A percentile compares a stretch with the other conserved stretches of the same genome.
phyloP scores from a whole-genome alignment of 2,888 invertebrate species.

The Ypsolopha scabrella region DNA sequence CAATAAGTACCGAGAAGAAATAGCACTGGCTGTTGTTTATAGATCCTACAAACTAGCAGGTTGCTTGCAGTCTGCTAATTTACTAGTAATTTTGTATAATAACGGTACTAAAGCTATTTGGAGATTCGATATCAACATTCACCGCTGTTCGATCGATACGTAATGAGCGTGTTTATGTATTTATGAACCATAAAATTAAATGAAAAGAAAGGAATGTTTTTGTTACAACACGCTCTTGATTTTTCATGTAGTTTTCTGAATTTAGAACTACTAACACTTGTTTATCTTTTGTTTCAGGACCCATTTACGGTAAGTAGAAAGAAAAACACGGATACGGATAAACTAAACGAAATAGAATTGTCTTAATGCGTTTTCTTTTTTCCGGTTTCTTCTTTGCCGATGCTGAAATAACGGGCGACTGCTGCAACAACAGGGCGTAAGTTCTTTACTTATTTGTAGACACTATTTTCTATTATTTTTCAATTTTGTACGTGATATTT shows the following conservation, averaged over 20 bases:
- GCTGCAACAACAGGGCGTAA: slow-evolving; percentile 31
- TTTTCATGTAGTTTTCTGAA: too few species aligned
- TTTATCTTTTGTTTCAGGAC: slow-evolving; percentile 71
- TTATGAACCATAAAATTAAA: slow-evolving; percentile 6
- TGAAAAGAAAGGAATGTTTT: too few species aligned
- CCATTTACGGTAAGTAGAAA: slow-evolving; percentile 69
- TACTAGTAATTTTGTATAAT: slow-evolving; percentile 10
- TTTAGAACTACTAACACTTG: not conserved
- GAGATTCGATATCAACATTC: too few species aligned
- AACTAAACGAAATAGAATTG: not conserved
- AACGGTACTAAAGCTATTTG: not conserved
- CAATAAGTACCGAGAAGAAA: too few species aligned
- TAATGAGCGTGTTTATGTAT: slow-evolving; percentile 10
- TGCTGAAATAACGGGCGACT: not conserved
- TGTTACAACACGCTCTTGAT: too few species aligned
- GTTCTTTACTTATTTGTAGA: slow-evolving; percentile 17
- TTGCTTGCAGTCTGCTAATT: slow-evolving; percentile 3
- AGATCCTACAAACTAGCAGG: too few species aligned
- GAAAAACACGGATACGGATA: too few species aligned
- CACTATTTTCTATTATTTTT: not conserved
- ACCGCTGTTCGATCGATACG: slow-evolving; percentile 3
- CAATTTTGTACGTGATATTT: not conserved
- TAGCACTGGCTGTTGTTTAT: too few species aligned
- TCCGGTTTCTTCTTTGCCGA: slow-evolving; percentile 7
- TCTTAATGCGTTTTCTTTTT: slow-evolving; percentile 6